phyloP scores from a whole-genome alignment of 2,113 vertebrate species.

The Calonectris borealis region DNA sequence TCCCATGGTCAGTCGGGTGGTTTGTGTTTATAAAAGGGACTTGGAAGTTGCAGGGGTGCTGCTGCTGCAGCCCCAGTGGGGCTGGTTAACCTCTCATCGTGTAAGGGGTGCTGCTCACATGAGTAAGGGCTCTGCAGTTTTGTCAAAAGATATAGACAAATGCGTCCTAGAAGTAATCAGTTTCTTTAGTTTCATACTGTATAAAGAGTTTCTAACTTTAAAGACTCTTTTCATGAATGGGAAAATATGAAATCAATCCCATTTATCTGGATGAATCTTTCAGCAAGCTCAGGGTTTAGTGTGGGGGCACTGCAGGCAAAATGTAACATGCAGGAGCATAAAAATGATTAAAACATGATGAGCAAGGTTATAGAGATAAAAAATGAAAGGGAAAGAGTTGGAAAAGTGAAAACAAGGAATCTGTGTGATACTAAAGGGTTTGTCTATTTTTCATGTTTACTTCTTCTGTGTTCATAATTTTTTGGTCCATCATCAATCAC shows the following conservation, averaged over 20 bases:
- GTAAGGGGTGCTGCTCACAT: not conserved
- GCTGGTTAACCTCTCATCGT: not conserved
- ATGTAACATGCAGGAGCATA: not conserved
- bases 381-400: constrained; percentile 42
- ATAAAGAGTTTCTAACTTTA: constrained; percentile 39
- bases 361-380: constrained; percentile 35
- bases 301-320: constrained; percentile 29
- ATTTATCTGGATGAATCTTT: constrained; percentile 58
- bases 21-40: not conserved
- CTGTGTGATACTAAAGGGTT: constrained; percentile 56
- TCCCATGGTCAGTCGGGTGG: not conserved
- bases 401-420: constrained; percentile 59
- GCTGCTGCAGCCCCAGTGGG: not conserved
- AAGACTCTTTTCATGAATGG: constrained; percentile 45
- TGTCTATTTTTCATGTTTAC: constrained; percentile 85
- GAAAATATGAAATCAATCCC: constrained; percentile 66
- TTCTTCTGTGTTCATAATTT: constrained; percentile 87
- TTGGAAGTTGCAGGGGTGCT: not conserved
- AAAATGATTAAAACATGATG: constrained; percentile 52
- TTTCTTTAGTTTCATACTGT: constrained; percentile 27
- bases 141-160: constrained; percentile 21
- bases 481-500: constrained; percentile 87
- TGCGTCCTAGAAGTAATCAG: constrained; percentile 37
- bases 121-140: not conserved
- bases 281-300: constrained; percentile 32